These are phyloP conservation scores for Drosophila elegans DNA, from an alignment of 1,140 invertebrate genomes.

Conservation along the genomic window DNA sequence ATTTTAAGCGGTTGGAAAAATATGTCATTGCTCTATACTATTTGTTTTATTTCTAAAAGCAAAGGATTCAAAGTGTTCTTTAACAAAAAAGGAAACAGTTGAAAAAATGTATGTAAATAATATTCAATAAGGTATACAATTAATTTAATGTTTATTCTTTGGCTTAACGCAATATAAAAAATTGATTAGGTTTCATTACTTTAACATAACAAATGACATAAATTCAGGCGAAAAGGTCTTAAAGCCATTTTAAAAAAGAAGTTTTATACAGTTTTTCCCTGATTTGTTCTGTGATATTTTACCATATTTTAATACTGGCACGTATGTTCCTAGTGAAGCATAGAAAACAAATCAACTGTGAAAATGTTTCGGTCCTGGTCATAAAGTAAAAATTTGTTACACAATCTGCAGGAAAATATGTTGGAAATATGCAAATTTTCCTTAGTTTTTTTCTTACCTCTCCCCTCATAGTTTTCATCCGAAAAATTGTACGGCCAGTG, in stretches of 20 bases:
- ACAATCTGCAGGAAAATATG: constrained; percentile 71
- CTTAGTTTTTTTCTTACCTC: constrained; percentile 10
- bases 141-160: no score
- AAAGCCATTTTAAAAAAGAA: no score
- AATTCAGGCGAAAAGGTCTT: no score
- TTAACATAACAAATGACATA: no score
- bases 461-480: constrained; percentile 19
- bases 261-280: no score
- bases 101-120: no score
- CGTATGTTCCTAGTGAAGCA: constrained; percentile 4
- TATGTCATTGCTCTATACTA: not conserved
- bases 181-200: no score
- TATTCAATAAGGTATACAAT: no score
- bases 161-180: no score
- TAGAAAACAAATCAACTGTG: constrained; percentile 74
- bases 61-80: no score
- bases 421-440: constrained; percentile 70
- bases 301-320: not conserved
- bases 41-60: no score
- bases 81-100: no score
- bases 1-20: not conserved
- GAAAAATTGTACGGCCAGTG: constrained; percentile 21
- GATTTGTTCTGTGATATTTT: not conserved
- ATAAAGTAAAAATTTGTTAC: constrained; percentile 71
- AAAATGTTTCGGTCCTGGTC: constrained; percentile 48